Evolutionary conservation across 2,797 vertebrate species (phyloP), one percentile per base, ranked within the genome.

Genomic region (Linurgus olivaceus): DNA sequence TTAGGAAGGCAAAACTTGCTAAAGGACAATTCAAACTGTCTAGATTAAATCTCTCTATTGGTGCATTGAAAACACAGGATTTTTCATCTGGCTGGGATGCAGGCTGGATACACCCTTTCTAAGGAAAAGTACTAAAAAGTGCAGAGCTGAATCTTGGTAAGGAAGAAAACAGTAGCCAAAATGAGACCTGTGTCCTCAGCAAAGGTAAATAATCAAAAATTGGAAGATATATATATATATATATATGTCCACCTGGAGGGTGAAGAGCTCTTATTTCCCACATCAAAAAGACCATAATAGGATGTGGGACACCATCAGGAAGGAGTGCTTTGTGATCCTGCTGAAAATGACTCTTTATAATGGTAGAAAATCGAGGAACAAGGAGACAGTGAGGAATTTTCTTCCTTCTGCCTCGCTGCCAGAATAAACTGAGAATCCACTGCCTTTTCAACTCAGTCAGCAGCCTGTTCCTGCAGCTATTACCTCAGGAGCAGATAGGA

Each of bases 361-460:
- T 28, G 10, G 29, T 44, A 86, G 50, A 78, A 94, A 74, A 88
- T 19, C 19, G 47, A 87, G 52, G 51, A 88, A 80, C 24, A 50
- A 67, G 40, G 52, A 89, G 57, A 50, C 24, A 93, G 50, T 47
- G 62, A 90, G 48, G n/a, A 92, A 81, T 81, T 90, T 68, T 92
- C 40, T 21, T 94, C 29, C 54, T 85, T 80, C 40, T 86, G 33
- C 42, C 57, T 91, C 6, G 0, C 33, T 89, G 29, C 26, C 84
- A 93, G 81, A 87, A 20, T 40, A 76, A 93, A 90, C n/a, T 67
- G 52, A 85, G 75, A 88, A 89, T 40, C 54, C 77, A 3, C 21
- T 31, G 21, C 45, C 68, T 91, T 90, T 93, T 94, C 72, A 92
- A 68, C 83, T 77, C 81, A 45, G 88, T 26, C 79, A 80, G 79